Conservation (phyloP, 2,113 vertebrate species). For the Tetrao urogallus region DNA sequence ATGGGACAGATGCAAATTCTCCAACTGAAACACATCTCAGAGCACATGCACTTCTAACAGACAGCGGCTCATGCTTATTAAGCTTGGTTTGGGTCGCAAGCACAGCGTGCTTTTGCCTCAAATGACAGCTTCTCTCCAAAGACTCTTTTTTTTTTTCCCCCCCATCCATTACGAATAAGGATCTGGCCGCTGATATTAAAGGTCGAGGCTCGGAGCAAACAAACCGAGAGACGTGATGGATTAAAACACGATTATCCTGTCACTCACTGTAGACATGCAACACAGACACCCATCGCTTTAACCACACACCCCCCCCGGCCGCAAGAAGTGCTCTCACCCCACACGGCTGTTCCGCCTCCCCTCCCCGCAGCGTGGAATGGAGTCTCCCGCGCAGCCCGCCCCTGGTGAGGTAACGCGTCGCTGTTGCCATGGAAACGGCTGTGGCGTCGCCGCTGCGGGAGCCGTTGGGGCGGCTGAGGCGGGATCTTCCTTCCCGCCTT, state of each 20-base stretch:
- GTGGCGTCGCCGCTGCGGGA: background rate
- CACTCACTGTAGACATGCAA: background rate
- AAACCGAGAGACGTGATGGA: conserved; percentile 22
- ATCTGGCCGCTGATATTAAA: conserved; percentile 27
- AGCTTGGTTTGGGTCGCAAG: conserved; percentile 52
- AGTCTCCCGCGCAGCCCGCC: background rate
- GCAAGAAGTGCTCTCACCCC: accelerated
- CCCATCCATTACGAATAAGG: conserved; percentile 67
- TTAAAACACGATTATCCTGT: conserved; percentile 39
- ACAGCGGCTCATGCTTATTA: conserved; percentile 70
- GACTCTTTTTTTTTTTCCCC: conserved; percentile 20
- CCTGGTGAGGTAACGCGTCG: background rate
- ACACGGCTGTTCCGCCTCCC: accelerated
- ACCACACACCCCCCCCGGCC: background rate
- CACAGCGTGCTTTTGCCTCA: conserved; percentile 31
- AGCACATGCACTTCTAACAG: conserved; percentile 69
- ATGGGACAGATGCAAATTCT: conserved; percentile 75
- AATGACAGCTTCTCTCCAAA: conserved; percentile 44
- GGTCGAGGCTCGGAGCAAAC: conserved; percentile 21
- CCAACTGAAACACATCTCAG: conserved; percentile 69
- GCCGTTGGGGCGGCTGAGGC: no score
- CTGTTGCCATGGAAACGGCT: background rate
- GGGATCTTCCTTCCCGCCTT: background rate
- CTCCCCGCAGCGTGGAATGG: background rate
- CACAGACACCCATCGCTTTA: accelerated